A percentile compares a stretch with the other conserved stretches of the same genome.
Evolutionary conservation across 1,140 invertebrate genomes (phyloP).

Genomic region (Drosophila baimaii): DNA sequence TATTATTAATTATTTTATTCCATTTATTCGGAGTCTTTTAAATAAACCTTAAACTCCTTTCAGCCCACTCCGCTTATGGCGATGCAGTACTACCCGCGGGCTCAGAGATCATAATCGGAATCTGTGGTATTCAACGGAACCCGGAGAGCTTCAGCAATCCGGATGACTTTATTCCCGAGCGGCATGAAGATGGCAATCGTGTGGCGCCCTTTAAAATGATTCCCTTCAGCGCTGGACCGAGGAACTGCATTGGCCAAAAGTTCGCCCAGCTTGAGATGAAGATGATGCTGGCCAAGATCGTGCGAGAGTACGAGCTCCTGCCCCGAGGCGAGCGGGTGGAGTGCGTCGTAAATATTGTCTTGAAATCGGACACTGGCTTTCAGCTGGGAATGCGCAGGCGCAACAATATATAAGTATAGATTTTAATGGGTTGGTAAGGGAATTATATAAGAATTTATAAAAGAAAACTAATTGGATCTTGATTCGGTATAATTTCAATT

Average conservation of each 20-base stretch:
- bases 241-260: constrained; percentile 88
- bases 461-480: no score
- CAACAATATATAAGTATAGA: not conserved
- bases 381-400: constrained; percentile 66
- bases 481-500: not conserved
- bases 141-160: constrained; percentile 36
- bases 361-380: constrained; percentile 66
- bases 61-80: constrained; percentile 54
- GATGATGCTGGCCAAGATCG: constrained; percentile 73
- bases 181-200: constrained; percentile 85
- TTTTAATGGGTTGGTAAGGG: not conserved
- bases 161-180: constrained; percentile 87
- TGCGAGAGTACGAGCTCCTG: constrained; percentile 80
- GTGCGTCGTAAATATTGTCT: constrained; percentile 66
- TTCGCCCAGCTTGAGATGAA: constrained; percentile 82
- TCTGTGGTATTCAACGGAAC: constrained; percentile 70
- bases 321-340: constrained; percentile 77
- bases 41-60: not conserved
- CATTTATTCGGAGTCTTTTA: no score
- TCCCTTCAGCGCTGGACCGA: constrained; percentile 89
- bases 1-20: no score
- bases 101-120: constrained; percentile 57
- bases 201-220: constrained; percentile 86
- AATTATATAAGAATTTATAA: no score
- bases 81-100: constrained; percentile 62